Evolutionary conservation across 2,113 vertebrate genomes (phyloP), one percentile per base, ranked within the genome.

Genomic region (Trochalopteron elliotii): DNA sequence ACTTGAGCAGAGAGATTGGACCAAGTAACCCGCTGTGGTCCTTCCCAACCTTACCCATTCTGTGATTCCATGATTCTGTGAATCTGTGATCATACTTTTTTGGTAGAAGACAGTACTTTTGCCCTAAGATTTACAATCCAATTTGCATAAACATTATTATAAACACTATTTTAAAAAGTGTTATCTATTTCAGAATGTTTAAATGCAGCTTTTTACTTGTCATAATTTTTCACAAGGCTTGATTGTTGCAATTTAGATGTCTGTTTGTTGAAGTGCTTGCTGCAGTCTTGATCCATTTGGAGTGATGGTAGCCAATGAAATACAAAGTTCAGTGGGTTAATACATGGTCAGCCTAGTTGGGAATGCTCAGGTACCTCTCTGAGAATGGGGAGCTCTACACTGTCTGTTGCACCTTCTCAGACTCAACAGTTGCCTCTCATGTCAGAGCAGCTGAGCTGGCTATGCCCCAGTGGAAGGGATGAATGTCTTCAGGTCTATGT

Each of bases 201-300:
- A 63, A 78, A 63, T 61, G 10, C 5, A 79, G 4, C 3, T 71
- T 90, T 63, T 45, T 56, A 30, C 42, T 42, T 21, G 7, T 37
- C 0, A 1, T 6, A 28, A 33, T 39, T 67, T 21, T 68, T 44
- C 33, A 52, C 11, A 60, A 18, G 37, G 2, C 11, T 25, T 22
- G 17, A 33, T 10, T 15, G 5, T 10, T 59, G 14, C 44, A 44
- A 9, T 76, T 59, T 31, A 44, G 31, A 44, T 33, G 7, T 22
- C 14, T 3, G 3, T 17, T 42, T 42, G 16, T 31, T 50, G 52
- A 59, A 22, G 25, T 35, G 31, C 7, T 59, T 25, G 31, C 11
- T 0, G 0, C 21, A 31, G 52, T 25, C 44, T 50, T 57, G 25
- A 13, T 59, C 71, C 3, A 1, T 27, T 16, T 35, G 5, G 52